phyloP scores from a whole-genome alignment of 2,113 vertebrate genomes.

The Oreotrochilus melanogaster region DNA sequence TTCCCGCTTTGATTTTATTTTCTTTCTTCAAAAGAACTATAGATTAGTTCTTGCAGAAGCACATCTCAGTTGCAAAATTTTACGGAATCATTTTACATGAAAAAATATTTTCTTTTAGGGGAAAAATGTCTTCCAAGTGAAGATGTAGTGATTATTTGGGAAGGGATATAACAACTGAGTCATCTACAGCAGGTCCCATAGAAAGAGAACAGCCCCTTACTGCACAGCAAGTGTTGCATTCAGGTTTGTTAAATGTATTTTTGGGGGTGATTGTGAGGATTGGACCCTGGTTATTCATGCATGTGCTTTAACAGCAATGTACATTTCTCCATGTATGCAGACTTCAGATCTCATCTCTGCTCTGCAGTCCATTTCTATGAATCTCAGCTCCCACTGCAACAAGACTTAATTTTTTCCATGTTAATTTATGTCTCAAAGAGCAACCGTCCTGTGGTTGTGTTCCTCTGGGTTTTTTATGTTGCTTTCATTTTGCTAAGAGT shows the following conservation, averaged over 20 bases:
- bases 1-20: constrained; percentile 4
- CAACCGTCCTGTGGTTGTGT: not conserved
- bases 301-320: rapidly evolving
- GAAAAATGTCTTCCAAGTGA: not conserved
- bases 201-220: not conserved
- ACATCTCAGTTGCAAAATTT: not conserved
- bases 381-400: not conserved
- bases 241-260: not conserved
- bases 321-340: rapidly evolving
- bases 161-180: not conserved
- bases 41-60: not conserved
- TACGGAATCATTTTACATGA: not conserved
- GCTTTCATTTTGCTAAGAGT: not conserved
- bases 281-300: not conserved
- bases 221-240: not conserved
- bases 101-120: not conserved
- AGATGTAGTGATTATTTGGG: not conserved
- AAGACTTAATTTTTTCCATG: not conserved
- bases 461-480: not conserved
- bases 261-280: not conserved
- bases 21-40: not conserved
- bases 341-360: not conserved
- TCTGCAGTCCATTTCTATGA: not conserved
- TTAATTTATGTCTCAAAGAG: not conserved
- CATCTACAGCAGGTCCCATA: rapidly evolving